phyloP scores from a whole-genome alignment of 2,888 invertebrate genomes.

The Unio pictorum region DNA sequence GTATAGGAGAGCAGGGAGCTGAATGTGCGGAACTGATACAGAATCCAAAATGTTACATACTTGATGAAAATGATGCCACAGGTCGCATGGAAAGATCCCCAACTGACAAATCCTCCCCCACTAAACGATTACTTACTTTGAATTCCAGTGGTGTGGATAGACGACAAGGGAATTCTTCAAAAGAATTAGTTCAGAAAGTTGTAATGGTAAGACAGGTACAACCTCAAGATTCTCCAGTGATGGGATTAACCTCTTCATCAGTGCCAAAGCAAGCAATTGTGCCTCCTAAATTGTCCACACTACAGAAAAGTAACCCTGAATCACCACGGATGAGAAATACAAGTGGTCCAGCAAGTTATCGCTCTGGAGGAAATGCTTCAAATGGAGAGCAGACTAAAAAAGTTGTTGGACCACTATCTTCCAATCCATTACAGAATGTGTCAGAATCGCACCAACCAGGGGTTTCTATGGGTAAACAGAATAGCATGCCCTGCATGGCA shows the following conservation, averaged over 20 bases:
- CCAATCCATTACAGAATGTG: no score
- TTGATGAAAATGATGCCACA: constrained; percentile 1
- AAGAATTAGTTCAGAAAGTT: background rate
- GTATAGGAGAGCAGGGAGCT: background rate
- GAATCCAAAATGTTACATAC: constrained; percentile 7
- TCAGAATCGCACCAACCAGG: no score
- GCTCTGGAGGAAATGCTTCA: background rate
- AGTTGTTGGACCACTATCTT: no score
- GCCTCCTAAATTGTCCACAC: constrained; percentile 13
- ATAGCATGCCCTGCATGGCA: constrained; percentile 39
- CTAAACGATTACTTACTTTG: background rate
- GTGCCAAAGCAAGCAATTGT: constrained; percentile 26
- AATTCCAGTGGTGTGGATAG: no score
- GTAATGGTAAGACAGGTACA: background rate
- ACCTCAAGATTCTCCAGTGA: background rate
- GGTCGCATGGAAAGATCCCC: background rate
- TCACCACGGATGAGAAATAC: constrained; percentile 20
- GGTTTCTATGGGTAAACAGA: constrained; percentile 29
- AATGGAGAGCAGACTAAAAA: no score
- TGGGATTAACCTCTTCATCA: constrained; percentile 2
- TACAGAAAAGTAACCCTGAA: constrained; percentile 12
- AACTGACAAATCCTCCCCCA: background rate
- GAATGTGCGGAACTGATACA: constrained; percentile 1
- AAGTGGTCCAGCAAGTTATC: constrained; percentile 21
- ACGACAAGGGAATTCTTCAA: no score